Base-by-base conservation (phyloP, 2,888 invertebrate genomes). In the Phortica magna region DNA sequence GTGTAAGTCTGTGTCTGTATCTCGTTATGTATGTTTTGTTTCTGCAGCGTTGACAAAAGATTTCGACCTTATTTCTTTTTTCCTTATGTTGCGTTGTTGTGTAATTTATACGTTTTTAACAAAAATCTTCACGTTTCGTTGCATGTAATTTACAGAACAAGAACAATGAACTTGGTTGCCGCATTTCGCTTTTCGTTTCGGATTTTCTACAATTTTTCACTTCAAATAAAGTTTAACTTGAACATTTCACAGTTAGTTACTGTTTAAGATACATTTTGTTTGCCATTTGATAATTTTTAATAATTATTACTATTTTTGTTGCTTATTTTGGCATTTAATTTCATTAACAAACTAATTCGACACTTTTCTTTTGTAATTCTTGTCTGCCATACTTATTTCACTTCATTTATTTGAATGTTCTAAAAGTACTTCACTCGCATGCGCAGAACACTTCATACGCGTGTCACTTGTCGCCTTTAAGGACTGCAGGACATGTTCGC, bases 391-490 rank as follows among this genome's bases (percentile, higher is more conserved):
- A 31, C 31, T 31, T 31, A 31, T 31, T 48, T 48, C 48, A 48
- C 48, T 48, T 48, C 14, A 14, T 22, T 76, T 76, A 78, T 74
- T 73, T 72, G 43, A 70, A 71, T n/a, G 10, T 48, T 41, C 14
- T 31, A 2, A 31, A 31, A 43, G 76, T 82, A 76, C 75, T 82
- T 17, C 2, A 17, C 22, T n/a, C 61, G 17, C 61, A 22, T 14
- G 61, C 61, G 22, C 31, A 22, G 19, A 61, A 61, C 61, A 61
- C 61, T 61, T 61, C 19, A 6, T 5, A 61, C 5, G 10, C 31
- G 22, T 61, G 48, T 0, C 48, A 14, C 48, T 48, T 48, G 48
- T 48, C 48, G 48, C 14, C 48, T 7, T 10, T 43, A 7, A 43
- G 10, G 43, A 43, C 43, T 48, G 10, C 48, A 48, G 14, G 48